Evolutionary conservation across 1,140 invertebrate genomes (phyloP).

Genomic region (Dreissena rostriformis): DNA sequence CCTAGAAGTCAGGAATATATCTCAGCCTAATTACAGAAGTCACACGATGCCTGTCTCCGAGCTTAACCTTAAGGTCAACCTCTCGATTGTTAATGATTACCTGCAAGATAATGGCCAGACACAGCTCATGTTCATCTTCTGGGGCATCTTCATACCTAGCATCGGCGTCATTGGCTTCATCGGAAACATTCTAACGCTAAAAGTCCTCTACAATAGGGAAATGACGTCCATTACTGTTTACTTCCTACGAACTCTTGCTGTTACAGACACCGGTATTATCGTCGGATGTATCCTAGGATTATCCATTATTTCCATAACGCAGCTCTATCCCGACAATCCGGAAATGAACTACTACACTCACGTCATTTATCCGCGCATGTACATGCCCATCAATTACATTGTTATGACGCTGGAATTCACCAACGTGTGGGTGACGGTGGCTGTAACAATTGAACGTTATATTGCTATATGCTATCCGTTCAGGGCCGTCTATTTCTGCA

Average conservation of each 20-base stretch:
- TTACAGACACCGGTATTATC: constrained; percentile 82
- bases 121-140: constrained; percentile 70
- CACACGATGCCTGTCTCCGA: constrained; percentile 61
- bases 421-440: constrained; percentile 79
- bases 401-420: constrained; percentile 77
- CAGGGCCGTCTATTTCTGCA: constrained; percentile 68
- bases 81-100: constrained; percentile 66
- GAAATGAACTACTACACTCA: constrained; percentile 81
- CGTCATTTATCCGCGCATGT: constrained; percentile 71
- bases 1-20: constrained; percentile 63
- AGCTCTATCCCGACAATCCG: constrained; percentile 79
- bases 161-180: constrained; percentile 72
- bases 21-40: too few species aligned
- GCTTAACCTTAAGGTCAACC: constrained; percentile 72
- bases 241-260: constrained; percentile 75
- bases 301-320: constrained; percentile 56
- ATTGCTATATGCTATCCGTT: constrained; percentile 79
- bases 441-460: constrained; percentile 77
- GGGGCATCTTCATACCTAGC: constrained; percentile 74
- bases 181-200: constrained; percentile 78
- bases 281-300: constrained; percentile 87
- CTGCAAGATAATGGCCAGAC: constrained; percentile 60
- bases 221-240: constrained; percentile 78
- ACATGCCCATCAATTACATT: constrained; percentile 70
- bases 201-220: constrained; percentile 76